phyloP scores from a whole-genome alignment of 2,888 invertebrate species.

The Apamea monoglypha region DNA sequence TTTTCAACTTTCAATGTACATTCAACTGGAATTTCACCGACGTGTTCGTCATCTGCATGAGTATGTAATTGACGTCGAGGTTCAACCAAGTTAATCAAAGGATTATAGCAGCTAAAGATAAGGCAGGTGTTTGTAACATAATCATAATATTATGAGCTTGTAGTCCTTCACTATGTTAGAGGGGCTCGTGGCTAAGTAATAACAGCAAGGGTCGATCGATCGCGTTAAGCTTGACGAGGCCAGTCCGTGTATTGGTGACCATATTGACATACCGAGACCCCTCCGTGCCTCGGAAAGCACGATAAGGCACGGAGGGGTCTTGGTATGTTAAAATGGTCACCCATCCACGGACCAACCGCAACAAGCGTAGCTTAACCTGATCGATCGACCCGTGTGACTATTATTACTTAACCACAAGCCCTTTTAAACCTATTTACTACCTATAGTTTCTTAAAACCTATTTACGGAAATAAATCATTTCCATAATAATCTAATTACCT shows the following conservation, averaged over 20 bases:
- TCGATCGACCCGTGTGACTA: too few species aligned
- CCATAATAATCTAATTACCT: not conserved
- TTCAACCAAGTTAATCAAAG: slow-evolving; percentile 91
- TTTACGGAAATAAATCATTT: not conserved
- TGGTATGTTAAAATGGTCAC: too few species aligned
- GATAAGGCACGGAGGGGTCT: not conserved
- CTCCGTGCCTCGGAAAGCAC: not conserved
- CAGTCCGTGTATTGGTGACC: too few species aligned
- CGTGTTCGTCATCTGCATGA: slow-evolving; percentile 92
- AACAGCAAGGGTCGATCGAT: not conserved
- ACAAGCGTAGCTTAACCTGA: too few species aligned
- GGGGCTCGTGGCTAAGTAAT: not conserved
- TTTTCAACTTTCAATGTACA: slow-evolving; percentile 90
- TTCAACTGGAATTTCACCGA: slow-evolving; percentile 93
- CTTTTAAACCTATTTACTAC: too few species aligned
- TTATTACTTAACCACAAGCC: too few species aligned
- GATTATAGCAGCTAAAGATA: slow-evolving; percentile 75
- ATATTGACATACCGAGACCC: not conserved
- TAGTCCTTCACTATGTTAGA: not conserved
- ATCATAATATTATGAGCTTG: not conserved
- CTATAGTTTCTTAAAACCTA: not conserved
- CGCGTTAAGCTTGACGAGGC: not conserved
- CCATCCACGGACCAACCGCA: too few species aligned
- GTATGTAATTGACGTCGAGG: slow-evolving; percentile 91
- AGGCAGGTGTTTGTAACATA: slow-evolving; percentile 66